A percentile compares a stretch with the other conserved stretches of the same genome.
Conservation (phyloP, 1,140 invertebrate genomes). For the Calephelis virginiensis region DNA sequence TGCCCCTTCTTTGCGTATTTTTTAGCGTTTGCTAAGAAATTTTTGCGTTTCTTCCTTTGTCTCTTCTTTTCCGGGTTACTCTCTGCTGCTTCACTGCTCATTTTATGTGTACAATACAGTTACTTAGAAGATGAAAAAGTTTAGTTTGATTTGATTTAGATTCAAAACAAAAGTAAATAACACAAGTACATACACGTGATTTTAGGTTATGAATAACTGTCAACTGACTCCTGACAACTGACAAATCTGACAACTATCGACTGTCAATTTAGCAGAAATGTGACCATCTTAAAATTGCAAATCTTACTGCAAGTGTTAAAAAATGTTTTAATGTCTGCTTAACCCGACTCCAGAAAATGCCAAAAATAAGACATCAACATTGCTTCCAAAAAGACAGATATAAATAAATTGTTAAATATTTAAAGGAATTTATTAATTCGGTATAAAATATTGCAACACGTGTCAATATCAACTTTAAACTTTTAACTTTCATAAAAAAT, state of each 20-base stretch:
- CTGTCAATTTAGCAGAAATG: too few species aligned
- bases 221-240: not conserved
- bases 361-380: too few species aligned
- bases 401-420: too few species aligned
- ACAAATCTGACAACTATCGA: too few species aligned
- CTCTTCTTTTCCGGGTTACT: conserved; percentile 51
- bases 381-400: too few species aligned
- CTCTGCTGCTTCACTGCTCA: conserved; percentile 35
- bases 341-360: too few species aligned
- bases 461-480: too few species aligned
- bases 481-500: too few species aligned
- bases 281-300: not conserved
- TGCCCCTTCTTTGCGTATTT: conserved; percentile 86
- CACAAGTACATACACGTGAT: conserved; percentile 1
- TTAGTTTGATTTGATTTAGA: not conserved
- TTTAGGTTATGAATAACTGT: conserved; percentile 30
- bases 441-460: too few species aligned
- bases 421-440: too few species aligned
- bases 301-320: not conserved
- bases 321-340: too few species aligned
- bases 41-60: conserved; percentile 82
- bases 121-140: not conserved
- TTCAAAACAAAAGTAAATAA: not conserved
- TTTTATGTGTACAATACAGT: too few species aligned
- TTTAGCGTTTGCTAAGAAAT: conserved; percentile 84